A percentile compares a stretch with the other conserved stretches of the same genome.
Evolutionary conservation across 2,797 vertebrate genomes (phyloP).

Genomic region (Rachycentron canadum): DNA sequence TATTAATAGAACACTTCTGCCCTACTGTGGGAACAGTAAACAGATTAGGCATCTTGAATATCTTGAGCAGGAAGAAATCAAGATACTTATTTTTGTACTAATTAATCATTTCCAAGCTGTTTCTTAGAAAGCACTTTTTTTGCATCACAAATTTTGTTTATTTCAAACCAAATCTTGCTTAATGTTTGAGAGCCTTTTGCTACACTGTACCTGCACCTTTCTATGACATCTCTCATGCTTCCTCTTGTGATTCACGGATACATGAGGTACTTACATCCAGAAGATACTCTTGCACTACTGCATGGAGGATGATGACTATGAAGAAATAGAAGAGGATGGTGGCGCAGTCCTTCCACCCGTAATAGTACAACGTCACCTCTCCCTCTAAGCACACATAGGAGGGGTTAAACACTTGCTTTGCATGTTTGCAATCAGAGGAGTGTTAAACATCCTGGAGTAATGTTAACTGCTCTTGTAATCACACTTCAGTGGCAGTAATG

Average conservation of each 20-base stretch:
- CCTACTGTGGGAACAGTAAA: background rate
- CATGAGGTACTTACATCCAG: constrained; percentile 91
- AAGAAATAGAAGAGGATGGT: constrained; percentile 97
- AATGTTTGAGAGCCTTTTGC: background rate
- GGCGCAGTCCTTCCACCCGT: constrained; percentile 93
- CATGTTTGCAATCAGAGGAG: constrained; percentile 27
- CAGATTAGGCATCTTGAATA: too few species aligned
- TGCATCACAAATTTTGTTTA: background rate
- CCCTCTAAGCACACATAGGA: constrained; percentile 85
- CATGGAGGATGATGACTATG: constrained; percentile 95
- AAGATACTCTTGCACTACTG: constrained; percentile 97
- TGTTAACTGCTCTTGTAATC: background rate
- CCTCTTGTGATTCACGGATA: background rate
- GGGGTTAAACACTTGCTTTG: background rate
- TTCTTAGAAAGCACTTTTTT: background rate
- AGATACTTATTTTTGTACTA: background rate
- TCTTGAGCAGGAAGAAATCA: background rate
- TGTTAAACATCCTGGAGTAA: constrained; percentile 39
- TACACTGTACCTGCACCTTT: background rate
- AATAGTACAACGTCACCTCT: constrained; percentile 93
- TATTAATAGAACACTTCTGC: background rate
- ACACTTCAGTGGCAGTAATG: background rate
- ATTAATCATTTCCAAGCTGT: background rate
- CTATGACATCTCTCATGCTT: background rate
- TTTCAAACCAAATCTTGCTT: background rate